Base-by-base conservation (phyloP, 2,113 vertebrate species). In the Alligator mississippiensis region DNA sequence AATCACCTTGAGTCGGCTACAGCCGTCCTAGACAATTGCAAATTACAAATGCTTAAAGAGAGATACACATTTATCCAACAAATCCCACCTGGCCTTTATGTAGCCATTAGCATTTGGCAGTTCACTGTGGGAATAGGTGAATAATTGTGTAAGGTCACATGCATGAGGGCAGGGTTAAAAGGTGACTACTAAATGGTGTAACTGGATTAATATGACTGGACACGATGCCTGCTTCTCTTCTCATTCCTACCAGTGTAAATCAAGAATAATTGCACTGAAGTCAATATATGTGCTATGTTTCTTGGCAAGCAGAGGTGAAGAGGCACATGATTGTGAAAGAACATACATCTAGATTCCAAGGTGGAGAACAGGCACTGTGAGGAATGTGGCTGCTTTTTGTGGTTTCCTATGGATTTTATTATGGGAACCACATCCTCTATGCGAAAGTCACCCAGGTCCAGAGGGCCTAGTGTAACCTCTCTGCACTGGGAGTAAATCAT, bases 31-130 rank as follows among this genome's bases (percentile, higher is more conserved):
- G n/a, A n/a, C n/a, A n/a, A n/a, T n/a, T 34, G 64, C n/a, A n/a
- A 14, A n/a, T 66, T 28, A 66, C n/a, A 30, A n/a, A 66, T n/a
- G 27, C 4, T 85, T 54, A 80, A 83, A 85, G 82, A 90, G 86
- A 79, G 91, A 70, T 3, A 80, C 24, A 24, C 87, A 62, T 75
- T 83, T 27, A 93, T 88, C 47, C 91, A 89, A 85, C 93, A 96
- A 97, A 92, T 96, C 96, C 95, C 95, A 85, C 93, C 93, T 91
- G 93, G 86, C 82, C 84, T 77, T n/a, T 77, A 82, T 2, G 9
- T 64, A 87, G 90, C 88, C 80, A 92, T 96, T 93, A 94, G 84
- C 86, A 91, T 83, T 88, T 95, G 94, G 93, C 88, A 97, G 86
- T 79, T 87, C 80, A 70, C 80, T 90, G 82, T 81, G 84, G 87